These are phyloP conservation scores for Hipparchia sbordonii DNA, from an alignment of 2,888 invertebrate species.

Conservation along the genomic window DNA sequence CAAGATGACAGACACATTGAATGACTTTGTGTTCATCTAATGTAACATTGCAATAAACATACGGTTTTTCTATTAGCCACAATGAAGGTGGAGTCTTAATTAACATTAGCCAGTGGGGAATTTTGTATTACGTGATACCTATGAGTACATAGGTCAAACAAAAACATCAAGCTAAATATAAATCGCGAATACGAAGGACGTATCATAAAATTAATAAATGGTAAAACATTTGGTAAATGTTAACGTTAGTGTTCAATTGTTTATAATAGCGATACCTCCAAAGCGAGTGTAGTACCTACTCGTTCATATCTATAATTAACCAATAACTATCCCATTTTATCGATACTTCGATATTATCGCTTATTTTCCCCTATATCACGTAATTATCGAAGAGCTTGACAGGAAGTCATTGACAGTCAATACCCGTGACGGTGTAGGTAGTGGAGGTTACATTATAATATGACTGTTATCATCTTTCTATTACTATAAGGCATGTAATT, in stretches of 20 bases:
- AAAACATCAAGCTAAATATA: slow-evolving; percentile 36
- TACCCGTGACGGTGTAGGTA: slow-evolving; percentile 30
- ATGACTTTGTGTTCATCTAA: background rate
- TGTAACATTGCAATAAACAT: slow-evolving; percentile 14
- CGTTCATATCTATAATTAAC: slow-evolving; percentile 31
- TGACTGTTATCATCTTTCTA: background rate
- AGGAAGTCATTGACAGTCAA: slow-evolving; percentile 29
- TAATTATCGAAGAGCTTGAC: slow-evolving; percentile 36
- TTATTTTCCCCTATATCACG: slow-evolving; percentile 30
- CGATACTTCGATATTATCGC: slow-evolving; percentile 34
- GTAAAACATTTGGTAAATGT: slow-evolving; percentile 39
- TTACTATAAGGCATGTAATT: no score
- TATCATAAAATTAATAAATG: slow-evolving; percentile 41
- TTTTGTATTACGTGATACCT: slow-evolving; percentile 28
- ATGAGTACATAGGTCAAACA: slow-evolving; percentile 27
- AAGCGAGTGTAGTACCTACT: slow-evolving; percentile 19
- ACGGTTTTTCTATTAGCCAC: slow-evolving; percentile 44
- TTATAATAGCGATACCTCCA: slow-evolving; percentile 34
- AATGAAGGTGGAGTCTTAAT: slow-evolving; percentile 63
- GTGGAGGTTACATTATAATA: slow-evolving; percentile 8
- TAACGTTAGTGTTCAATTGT: slow-evolving; percentile 37
- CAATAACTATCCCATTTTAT: slow-evolving; percentile 31
- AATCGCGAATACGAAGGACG: slow-evolving; percentile 28
- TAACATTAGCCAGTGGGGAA: slow-evolving; percentile 48
- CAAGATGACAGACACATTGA: background rate